Evolutionary conservation across 1,140 invertebrate species (phyloP).

Genomic region (Aethina tumida): DNA sequence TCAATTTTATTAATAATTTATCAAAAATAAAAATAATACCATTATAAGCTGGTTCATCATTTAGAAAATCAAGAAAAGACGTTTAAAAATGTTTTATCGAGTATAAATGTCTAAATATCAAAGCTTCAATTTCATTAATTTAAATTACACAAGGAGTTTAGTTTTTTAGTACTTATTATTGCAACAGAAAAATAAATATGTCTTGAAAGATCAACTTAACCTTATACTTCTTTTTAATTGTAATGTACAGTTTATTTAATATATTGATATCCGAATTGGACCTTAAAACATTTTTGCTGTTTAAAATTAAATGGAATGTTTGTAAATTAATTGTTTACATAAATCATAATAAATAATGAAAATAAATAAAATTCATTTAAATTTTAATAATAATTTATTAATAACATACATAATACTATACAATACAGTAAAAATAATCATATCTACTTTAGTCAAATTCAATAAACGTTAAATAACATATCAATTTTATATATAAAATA

Average conservation of each 20-base stretch:
- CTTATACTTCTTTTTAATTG: slow-evolving; percentile 1
- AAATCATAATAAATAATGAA: too few species aligned
- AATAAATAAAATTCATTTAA: too few species aligned
- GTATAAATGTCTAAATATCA: slow-evolving; percentile 4
- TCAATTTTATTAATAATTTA: too few species aligned
- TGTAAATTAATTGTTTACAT: too few species aligned
- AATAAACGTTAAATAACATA: slow-evolving; percentile 1
- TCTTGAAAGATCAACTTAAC: neutral
- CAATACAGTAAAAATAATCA: slow-evolving; percentile 3
- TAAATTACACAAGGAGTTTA: neutral
- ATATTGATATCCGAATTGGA: slow-evolving; percentile 1
- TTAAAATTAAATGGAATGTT: too few species aligned
- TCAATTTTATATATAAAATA: slow-evolving; percentile 7
- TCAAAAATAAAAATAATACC: too few species aligned
- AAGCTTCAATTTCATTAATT: neutral
- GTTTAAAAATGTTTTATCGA: slow-evolving; percentile 27
- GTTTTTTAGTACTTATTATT: neutral
- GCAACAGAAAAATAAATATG: neutral
- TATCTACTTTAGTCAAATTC: slow-evolving; percentile 5
- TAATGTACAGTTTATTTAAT: slow-evolving; percentile 2
- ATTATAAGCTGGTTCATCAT: slow-evolving; percentile 91
- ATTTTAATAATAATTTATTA: slow-evolving; percentile 8
- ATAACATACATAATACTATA: slow-evolving; percentile 10
- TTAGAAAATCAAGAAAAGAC: slow-evolving; percentile 90
- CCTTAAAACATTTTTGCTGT: slow-evolving; percentile 8